Evolutionary conservation across 1,140 invertebrate genomes (phyloP).

Genomic region (Eupristina koningsbergeri): DNA sequence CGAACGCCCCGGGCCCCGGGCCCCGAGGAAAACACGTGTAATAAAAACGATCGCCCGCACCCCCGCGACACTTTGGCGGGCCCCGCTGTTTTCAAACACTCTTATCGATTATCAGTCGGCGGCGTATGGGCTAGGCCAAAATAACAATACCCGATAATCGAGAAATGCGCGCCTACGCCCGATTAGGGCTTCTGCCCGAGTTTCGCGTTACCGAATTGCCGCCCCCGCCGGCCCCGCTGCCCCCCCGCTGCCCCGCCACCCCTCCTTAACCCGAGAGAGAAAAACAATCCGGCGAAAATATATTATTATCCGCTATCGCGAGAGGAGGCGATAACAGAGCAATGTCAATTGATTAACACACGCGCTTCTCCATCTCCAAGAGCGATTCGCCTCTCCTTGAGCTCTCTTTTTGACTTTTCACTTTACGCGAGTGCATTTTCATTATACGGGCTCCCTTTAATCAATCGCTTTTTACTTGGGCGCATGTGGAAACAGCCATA

Average conservation of each 20-base stretch:
- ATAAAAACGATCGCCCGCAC: background rate
- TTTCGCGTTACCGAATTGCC: too few species aligned
- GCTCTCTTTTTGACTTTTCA: too few species aligned
- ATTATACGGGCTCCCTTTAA: too few species aligned
- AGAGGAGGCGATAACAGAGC: background rate
- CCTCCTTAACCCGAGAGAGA: background rate
- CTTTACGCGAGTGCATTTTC: too few species aligned
- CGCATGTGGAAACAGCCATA: too few species aligned
- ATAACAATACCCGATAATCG: background rate
- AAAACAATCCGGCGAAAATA: background rate
- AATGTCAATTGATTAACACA: background rate
- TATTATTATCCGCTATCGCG: background rate
- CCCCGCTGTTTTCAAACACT: background rate
- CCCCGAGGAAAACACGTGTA: conserved; percentile 13
- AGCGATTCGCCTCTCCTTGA: too few species aligned
- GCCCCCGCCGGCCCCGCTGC: too few species aligned
- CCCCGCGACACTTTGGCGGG: background rate
- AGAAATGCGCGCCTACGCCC: background rate
- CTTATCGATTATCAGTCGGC: background rate
- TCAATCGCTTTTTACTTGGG: too few species aligned
- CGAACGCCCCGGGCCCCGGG: background rate
- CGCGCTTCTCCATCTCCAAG: background rate
- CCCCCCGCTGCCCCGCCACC: too few species aligned
- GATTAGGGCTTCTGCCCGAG: background rate
- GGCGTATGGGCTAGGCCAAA: background rate